phyloP scores from a whole-genome alignment of 2,797 vertebrate genomes.

The Antrozous pallidus region DNA sequence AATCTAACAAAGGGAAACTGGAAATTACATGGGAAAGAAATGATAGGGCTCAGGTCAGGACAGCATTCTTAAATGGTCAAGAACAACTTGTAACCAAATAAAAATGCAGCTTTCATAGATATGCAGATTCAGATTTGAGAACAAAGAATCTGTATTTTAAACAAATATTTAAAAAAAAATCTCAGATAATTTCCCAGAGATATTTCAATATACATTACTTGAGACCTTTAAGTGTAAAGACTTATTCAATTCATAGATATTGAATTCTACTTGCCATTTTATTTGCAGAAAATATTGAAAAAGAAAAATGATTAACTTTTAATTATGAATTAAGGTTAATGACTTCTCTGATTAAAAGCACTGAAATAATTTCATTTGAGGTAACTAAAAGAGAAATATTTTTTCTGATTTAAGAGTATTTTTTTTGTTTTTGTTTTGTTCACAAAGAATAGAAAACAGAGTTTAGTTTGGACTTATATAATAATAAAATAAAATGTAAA shows the following conservation, averaged over 20 bases:
- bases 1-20: background rate
- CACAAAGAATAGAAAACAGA: background rate
- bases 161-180: background rate
- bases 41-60: background rate
- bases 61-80: background rate
- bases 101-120: background rate
- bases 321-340: background rate
- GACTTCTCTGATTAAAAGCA: background rate
- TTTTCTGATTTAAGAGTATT: background rate
- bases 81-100: background rate
- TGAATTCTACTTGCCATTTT: background rate
- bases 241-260: background rate
- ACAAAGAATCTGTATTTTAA: background rate
- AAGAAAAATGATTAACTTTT: conserved; percentile 12
- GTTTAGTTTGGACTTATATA: background rate
- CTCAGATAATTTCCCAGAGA: background rate
- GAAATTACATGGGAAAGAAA: background rate
- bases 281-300: background rate
- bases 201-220: background rate
- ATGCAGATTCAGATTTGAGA: background rate
- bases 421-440: background rate
- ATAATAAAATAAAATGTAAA: background rate
- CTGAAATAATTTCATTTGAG: background rate
- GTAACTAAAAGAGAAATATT: background rate
- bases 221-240: background rate